Evolutionary conservation across 1,140 invertebrate species (phyloP), one percentile per base, ranked within the genome.

Genomic region (Drosophila ficusphila): DNA sequence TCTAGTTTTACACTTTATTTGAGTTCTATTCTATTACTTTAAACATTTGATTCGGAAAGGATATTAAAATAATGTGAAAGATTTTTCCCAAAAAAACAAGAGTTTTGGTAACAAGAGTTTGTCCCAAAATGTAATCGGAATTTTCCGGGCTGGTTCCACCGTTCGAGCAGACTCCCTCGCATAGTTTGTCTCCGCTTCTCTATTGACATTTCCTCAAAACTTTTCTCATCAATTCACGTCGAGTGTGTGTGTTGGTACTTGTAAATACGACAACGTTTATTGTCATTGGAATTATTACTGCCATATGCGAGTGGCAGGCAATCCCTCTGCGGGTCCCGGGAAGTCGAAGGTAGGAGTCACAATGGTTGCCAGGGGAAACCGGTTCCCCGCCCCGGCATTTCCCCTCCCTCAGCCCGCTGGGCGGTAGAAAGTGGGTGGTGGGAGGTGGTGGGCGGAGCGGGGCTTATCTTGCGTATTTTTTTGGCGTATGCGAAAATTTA

Each of bases 201-300:
- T 86, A 86, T 86, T 86, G 82, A 86, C 82, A 88, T 86, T 86
- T 86, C 82, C 83, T 86, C 82, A 86, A 86, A 86, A 86, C 77
- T 86, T 86, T 86, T 86, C 83, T 86, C 82, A 86, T 88, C 82
- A 89, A 88, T 88, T 89, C 70, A 78, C 58, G 73, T 78, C 82
- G 60, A 46, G 72, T 85, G 76, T 71, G 44, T 61, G 52, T 31
- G 61, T 53, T 69, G 49, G 75, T 86, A 81, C 82, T 85, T 88
- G 82, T 82, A 88, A 86, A 88, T 86, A 86, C 83, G 82, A 82
- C 82, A 88, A 86, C 82, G 82, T 88, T 86, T 86, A 86, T 86
- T 86, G 82, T 88, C 77, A 86, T 88, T 86, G 78, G 77, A 86
- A 82, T 86, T 86, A 86, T 86, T 86, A 88, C 77, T 71, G 82